A percentile compares a stretch with the other conserved stretches of the same genome.
Evolutionary conservation across 2,888 invertebrate genomes (phyloP).

Genomic region (Anoncus sp.): DNA sequence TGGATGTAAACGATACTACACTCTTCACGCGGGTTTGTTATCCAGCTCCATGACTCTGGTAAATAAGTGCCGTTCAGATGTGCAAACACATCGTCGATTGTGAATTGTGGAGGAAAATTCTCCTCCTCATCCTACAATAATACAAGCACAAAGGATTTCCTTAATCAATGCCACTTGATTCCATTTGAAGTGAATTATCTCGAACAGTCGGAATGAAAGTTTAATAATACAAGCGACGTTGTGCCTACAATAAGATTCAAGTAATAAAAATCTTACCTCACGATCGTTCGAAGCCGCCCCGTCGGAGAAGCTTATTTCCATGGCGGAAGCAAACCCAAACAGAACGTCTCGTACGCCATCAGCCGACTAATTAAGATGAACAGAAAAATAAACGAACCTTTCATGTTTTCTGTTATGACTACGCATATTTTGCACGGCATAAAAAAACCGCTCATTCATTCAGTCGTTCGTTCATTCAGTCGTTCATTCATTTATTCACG

Average conservation of each 20-base stretch:
- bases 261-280: conserved; percentile 26
- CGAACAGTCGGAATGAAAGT: too few species aligned
- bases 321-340: conserved; percentile 15
- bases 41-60: conserved; percentile 17
- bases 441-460: too few species aligned
- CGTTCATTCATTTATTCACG: too few species aligned
- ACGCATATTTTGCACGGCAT: too few species aligned
- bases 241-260: conserved; percentile 22
- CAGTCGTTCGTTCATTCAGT: too few species aligned
- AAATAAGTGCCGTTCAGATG: not conserved
- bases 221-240: not conserved
- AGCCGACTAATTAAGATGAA: conserved; percentile 26
- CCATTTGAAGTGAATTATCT: too few species aligned
- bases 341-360: conserved; percentile 24
- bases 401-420: not conserved
- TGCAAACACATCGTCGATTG: too few species aligned
- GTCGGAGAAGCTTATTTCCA: conserved; percentile 14
- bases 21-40: conserved; percentile 6
- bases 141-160: too few species aligned
- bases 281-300: conserved; percentile 27
- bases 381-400: conserved; percentile 7
- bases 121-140: too few species aligned
- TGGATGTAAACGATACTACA: not conserved
- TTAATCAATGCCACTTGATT: not conserved
- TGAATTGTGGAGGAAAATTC: too few species aligned